Evolutionary conservation across 2,113 vertebrate species (phyloP).

Genomic region (Phalacrocorax carbo): DNA sequence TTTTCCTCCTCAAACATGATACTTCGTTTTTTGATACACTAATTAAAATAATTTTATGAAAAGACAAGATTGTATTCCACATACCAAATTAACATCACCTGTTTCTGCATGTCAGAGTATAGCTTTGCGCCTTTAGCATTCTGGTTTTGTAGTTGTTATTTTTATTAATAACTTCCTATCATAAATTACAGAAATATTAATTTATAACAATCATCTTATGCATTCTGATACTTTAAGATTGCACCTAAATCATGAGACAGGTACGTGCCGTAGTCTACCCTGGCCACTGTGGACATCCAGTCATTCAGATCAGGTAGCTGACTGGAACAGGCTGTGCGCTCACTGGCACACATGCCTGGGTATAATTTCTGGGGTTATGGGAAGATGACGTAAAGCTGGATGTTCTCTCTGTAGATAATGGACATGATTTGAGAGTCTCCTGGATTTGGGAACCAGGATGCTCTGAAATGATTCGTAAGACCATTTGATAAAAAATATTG

Average conservation of each 20-base stretch:
- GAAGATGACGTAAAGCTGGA: background rate
- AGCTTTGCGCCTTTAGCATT: background rate
- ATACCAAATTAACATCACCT: background rate
- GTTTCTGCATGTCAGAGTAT: background rate
- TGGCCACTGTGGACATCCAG: background rate
- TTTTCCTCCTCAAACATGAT: accelerated
- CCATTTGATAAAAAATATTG: background rate
- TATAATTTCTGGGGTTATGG: background rate
- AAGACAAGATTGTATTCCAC: background rate
- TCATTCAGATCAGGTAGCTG: background rate
- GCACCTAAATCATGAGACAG: background rate
- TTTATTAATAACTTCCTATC: background rate
- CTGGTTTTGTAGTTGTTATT: background rate
- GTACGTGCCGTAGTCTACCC: background rate
- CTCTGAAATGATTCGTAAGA: background rate
- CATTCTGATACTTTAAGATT: background rate
- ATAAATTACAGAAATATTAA: background rate
- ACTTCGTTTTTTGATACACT: background rate
- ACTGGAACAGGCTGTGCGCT: background rate
- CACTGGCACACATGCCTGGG: accelerated
- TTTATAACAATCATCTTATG: background rate
- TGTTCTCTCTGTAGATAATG: background rate
- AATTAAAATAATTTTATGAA: background rate
- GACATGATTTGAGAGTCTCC: background rate
- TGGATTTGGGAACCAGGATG: background rate